Evolutionary conservation across 2,113 vertebrate species (phyloP).

Genomic region (Prionailurus viverrinus): DNA sequence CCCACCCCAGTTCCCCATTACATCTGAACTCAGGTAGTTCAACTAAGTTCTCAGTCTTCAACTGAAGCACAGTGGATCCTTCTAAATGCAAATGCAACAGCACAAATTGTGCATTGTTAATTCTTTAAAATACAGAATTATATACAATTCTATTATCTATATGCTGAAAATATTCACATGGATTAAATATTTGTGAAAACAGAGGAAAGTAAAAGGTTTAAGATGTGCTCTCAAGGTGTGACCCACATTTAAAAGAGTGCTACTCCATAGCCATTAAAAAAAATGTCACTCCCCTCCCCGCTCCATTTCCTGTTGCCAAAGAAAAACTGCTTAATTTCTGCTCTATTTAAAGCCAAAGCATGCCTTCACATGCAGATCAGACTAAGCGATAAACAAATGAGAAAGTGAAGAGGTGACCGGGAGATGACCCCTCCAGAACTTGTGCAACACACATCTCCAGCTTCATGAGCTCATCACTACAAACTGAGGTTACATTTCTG

Average conservation of each 20-base stretch:
- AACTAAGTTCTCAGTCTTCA: neutral
- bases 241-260: neutral
- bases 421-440: neutral
- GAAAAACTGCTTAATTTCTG: neutral
- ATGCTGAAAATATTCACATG: neutral
- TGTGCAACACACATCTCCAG: neutral
- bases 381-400: neutral
- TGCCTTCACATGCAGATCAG: neutral
- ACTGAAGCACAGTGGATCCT: neutral
- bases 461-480: neutral
- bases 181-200: neutral
- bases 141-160: neutral
- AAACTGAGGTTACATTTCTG: neutral
- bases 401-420: neutral
- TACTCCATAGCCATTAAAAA: neutral
- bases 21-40: neutral
- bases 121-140: neutral
- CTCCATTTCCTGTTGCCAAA: neutral
- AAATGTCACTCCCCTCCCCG: neutral
- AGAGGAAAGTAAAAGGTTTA: neutral
- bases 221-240: neutral
- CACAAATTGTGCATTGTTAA: neutral
- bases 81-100: neutral
- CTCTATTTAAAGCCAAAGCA: neutral
- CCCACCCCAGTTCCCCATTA: neutral